Conservation (phyloP, 2,888 invertebrate genomes). For the Hirtodrosophila histrioides region DNA sequence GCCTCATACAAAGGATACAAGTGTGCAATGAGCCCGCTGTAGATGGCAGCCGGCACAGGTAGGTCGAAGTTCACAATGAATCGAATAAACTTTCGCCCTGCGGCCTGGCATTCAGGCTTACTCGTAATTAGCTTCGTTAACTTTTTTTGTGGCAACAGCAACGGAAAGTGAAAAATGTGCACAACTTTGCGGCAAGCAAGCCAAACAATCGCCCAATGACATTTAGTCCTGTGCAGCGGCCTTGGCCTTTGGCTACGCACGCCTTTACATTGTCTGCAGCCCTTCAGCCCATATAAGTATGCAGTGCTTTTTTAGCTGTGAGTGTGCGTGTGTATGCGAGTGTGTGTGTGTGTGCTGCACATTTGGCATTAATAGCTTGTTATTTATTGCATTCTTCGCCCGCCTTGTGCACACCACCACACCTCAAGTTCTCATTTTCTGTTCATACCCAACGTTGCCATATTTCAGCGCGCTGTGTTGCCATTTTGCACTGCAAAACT, state of each 20-base stretch:
- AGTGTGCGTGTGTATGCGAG: conserved; percentile 29
- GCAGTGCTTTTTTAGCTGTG: background rate
- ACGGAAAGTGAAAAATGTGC: conserved; percentile 65
- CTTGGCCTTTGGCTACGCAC: conserved; percentile 72
- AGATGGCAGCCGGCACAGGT: conserved; percentile 56
- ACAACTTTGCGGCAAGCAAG: conserved; percentile 19
- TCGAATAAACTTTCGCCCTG: conserved; percentile 45
- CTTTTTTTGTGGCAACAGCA: conserved; percentile 39
- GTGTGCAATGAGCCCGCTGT: conserved; percentile 69
- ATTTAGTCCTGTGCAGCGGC: conserved; percentile 56
- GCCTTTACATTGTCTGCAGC: conserved; percentile 38
- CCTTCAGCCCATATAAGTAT: conserved; percentile 2
- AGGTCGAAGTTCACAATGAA: conserved; percentile 49
- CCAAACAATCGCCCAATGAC: conserved; percentile 56
- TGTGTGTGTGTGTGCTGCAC: conserved; percentile 43
- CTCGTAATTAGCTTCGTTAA: conserved; percentile 60
- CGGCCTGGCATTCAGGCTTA: conserved; percentile 14
- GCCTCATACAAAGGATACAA: conserved; percentile 67
- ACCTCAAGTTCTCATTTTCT: conserved; percentile 35
- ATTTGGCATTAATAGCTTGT: conserved; percentile 76
- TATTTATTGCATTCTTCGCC: conserved; percentile 67
- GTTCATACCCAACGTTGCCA: conserved; percentile 46
- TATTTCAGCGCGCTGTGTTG: conserved; percentile 26
- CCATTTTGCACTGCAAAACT: conserved; percentile 31
- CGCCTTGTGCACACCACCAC: conserved; percentile 56